phyloP scores from a whole-genome alignment of 2,888 invertebrate genomes.

The Diadromus collaris region DNA sequence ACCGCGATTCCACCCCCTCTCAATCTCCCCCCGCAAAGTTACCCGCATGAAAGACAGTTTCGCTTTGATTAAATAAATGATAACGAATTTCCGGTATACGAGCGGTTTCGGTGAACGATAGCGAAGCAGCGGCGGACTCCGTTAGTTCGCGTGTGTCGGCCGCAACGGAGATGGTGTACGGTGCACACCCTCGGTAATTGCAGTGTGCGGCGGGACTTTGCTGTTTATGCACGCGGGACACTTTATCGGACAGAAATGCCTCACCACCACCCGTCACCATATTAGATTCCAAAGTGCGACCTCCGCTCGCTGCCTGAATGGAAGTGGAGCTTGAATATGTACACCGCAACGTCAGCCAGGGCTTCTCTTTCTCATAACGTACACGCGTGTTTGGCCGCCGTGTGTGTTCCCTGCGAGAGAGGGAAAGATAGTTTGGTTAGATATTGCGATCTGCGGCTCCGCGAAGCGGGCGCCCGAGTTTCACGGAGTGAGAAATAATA shows the following conservation, averaged over 20 bases:
- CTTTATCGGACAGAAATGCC: slow-evolving; percentile 70
- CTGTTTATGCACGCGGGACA: slow-evolving; percentile 70
- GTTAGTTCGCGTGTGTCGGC: slow-evolving; percentile 20
- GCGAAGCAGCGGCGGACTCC: slow-evolving; percentile 1
- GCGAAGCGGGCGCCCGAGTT: slow-evolving; percentile 5
- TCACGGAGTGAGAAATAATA: slow-evolving; percentile 34
- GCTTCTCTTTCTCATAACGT: slow-evolving; percentile 39
- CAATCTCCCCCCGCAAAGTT: background rate
- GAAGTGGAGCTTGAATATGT: slow-evolving; percentile 29
- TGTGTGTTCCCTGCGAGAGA: background rate
- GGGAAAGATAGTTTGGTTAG: slow-evolving; percentile 10
- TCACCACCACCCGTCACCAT: slow-evolving; percentile 65
- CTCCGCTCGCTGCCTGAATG: background rate
- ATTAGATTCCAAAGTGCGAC: slow-evolving; percentile 68
- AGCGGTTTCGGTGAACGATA: slow-evolving; percentile 8
- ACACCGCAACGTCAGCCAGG: slow-evolving; percentile 22
- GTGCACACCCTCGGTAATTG: slow-evolving; percentile 45
- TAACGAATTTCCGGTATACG: slow-evolving; percentile 22
- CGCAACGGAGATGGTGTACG: slow-evolving; percentile 20
- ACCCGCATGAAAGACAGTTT: background rate
- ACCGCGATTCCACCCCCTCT: too few relatives aligned
- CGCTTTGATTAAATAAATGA: slow-evolving; percentile 1
- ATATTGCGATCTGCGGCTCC: slow-evolving; percentile 30
- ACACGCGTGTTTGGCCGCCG: background rate
- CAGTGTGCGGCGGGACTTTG: slow-evolving; percentile 48